A percentile compares a stretch with the other conserved stretches of the same genome.
Conservation (phyloP, 2,113 vertebrate genomes). For the Myotis lucifugus region DNA sequence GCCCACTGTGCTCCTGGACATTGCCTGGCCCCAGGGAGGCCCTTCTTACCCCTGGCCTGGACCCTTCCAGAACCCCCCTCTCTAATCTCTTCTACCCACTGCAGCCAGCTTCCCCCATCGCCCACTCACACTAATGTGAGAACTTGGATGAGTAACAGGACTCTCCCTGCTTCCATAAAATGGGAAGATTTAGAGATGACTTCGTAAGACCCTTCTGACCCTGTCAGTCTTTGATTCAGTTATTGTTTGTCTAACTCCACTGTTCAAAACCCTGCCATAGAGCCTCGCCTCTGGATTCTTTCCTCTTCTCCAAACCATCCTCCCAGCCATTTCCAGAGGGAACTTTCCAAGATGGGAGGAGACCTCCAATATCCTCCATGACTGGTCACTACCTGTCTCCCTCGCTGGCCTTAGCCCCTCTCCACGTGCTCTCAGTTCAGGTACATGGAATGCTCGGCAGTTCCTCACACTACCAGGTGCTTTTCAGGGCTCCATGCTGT, state of each 20-base stretch:
- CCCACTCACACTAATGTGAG: not conserved
- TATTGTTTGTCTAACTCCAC: not conserved
- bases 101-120: not conserved
- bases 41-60: not conserved
- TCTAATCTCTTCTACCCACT: not conserved
- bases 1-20: too few relatives aligned
- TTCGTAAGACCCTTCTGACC: not conserved
- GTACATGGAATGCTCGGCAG: accelerated
- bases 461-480: not conserved
- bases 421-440: accelerated
- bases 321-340: not conserved
- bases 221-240: not conserved
- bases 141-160: not conserved
- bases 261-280: not conserved
- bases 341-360: not conserved
- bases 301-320: not conserved
- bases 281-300: not conserved
- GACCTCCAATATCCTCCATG: not conserved
- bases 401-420: not conserved
- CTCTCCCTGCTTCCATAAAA: not conserved
- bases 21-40: not conserved
- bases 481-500: not conserved
- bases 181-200: not conserved
- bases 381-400: not conserved
- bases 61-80: too few relatives aligned